A percentile compares a stretch with the other conserved stretches of the same genome.
Conservation (phyloP, 2,797 vertebrate species). For the Sebastes iracundus region DNA sequence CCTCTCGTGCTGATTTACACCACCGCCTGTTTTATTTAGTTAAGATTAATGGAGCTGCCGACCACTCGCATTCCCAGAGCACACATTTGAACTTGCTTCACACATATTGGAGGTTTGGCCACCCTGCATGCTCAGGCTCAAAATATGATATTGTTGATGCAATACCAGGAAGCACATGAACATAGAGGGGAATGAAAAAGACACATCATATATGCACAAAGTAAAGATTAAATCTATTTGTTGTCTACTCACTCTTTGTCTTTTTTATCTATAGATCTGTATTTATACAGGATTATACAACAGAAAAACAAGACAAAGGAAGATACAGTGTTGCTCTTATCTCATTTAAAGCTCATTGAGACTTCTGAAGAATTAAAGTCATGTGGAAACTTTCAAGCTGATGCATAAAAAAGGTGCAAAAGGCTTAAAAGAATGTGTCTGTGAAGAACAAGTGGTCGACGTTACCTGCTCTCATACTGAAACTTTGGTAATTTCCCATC, state of each 20-base stretch:
- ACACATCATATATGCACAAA: neutral
- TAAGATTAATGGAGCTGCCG: slow-evolving; percentile 7
- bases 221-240: neutral
- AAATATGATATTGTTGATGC: neutral
- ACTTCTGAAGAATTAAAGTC: neutral
- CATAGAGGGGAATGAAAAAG: neutral
- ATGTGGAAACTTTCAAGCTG: neutral
- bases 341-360: neutral
- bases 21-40: neutral
- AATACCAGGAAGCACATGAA: neutral
- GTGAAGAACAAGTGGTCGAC: neutral
- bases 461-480: neutral
- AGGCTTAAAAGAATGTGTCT: no score
- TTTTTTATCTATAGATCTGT: no score
- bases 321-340: neutral
- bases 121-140: neutral
- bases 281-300: no score
- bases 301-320: no score
- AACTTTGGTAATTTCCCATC: slow-evolving; percentile 8
- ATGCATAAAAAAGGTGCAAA: neutral
- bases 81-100: neutral
- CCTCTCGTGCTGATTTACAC: no score
- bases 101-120: neutral
- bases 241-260: no score
- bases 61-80: neutral